A percentile compares a stretch with the other conserved stretches of the same genome.
phyloP scores from a whole-genome alignment of 1,140 invertebrate species.

The Macrostomum lignano region DNA sequence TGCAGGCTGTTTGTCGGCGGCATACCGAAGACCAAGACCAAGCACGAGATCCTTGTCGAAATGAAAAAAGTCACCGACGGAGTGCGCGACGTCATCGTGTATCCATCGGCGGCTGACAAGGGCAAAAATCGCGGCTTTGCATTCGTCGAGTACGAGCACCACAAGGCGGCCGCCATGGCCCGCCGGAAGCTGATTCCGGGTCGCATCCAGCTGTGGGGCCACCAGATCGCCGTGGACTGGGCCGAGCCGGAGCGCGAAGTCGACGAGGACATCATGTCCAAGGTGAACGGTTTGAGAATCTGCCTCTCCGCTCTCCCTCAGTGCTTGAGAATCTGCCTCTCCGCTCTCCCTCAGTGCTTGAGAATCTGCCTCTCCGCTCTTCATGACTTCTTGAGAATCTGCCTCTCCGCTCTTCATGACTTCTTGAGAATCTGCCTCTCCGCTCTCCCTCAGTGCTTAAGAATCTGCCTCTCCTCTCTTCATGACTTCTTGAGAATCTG shows the following conservation, averaged over 20 bases:
- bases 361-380: no score
- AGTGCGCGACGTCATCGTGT: slow-evolving; percentile 43
- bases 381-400: no score
- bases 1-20: slow-evolving; percentile 50
- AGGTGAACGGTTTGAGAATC: no score
- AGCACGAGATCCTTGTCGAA: slow-evolving; percentile 39
- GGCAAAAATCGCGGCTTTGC: slow-evolving; percentile 47
- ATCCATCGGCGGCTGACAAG: slow-evolving; percentile 34
- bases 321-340: no score
- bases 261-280: slow-evolving; percentile 41
- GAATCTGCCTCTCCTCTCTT: no score
- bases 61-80: slow-evolving; percentile 39
- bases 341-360: no score
- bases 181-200: slow-evolving; percentile 42
- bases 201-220: slow-evolving; percentile 37
- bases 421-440: no score
- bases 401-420: no score
- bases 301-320: no score
- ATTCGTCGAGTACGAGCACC: slow-evolving; percentile 55
- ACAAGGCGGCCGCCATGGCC: slow-evolving; percentile 48
- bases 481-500: no score
- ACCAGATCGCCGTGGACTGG: slow-evolving; percentile 51
- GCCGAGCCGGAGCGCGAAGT: slow-evolving; percentile 49
- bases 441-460: no score
- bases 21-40: slow-evolving; percentile 40